Conservation (phyloP, 1,140 invertebrate genomes). For the Helicoverpa zea region DNA sequence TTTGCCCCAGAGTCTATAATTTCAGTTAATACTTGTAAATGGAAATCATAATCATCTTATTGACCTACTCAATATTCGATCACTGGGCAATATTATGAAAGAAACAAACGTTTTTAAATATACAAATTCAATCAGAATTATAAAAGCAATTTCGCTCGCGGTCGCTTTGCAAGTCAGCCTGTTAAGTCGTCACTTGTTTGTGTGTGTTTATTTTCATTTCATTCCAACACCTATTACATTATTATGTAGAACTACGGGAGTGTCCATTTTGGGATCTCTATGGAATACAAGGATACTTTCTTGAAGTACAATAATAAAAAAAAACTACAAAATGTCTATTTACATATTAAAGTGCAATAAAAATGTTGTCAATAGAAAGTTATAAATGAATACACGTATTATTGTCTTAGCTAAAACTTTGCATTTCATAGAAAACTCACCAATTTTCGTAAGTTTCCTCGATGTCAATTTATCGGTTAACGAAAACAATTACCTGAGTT, state of each 20-base stretch:
- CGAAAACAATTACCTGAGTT: neutral
- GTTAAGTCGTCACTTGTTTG: neutral
- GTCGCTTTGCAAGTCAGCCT: constrained; percentile 21
- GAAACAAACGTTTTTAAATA: constrained; percentile 19
- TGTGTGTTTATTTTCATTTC: neutral
- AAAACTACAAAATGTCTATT: too few species aligned
- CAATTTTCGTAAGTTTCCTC: neutral
- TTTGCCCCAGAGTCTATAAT: too few species aligned
- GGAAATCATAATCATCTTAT: neutral
- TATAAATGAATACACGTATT: too few species aligned
- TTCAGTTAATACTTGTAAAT: neutral
- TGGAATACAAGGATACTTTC: too few species aligned
- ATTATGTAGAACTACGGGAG: too few species aligned
- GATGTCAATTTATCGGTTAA: neutral
- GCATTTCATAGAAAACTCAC: too few species aligned
- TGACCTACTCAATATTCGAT: neutral
- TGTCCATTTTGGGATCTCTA: too few species aligned
- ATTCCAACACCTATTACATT: neutral
- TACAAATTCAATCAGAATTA: constrained; percentile 29
- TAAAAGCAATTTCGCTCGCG: constrained; percentile 28
- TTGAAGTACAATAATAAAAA: too few species aligned
- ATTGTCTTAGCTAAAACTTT: too few species aligned
- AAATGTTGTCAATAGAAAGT: too few species aligned
- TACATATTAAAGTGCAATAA: too few species aligned
- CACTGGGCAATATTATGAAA: neutral